Conservation (phyloP, 2,797 vertebrate species). For the Pangasius mekongensis region DNA sequence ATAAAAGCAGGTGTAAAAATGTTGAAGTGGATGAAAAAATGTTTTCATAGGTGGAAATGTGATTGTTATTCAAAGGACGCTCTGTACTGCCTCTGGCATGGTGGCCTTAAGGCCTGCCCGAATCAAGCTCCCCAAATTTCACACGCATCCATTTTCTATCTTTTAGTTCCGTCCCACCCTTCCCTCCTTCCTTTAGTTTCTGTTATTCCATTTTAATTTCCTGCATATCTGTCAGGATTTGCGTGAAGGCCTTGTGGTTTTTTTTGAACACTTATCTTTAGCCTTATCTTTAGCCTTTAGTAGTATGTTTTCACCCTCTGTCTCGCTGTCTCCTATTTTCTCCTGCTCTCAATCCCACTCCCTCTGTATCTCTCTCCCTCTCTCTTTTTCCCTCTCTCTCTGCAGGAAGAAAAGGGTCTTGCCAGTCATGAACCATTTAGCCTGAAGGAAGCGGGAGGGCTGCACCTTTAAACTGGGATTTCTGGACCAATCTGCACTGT, state of each 20-base stretch:
- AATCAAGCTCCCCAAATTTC: conserved; percentile 73
- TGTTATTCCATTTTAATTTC: conserved; percentile 76
- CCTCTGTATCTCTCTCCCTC: conserved; percentile 9
- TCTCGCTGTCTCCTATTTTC: conserved; percentile 11
- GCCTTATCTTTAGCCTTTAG: conserved; percentile 44
- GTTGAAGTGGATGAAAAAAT: conserved; percentile 81
- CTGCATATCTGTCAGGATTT: conserved; percentile 75
- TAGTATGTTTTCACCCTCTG: conserved; percentile 34
- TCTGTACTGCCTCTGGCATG: conserved; percentile 68
- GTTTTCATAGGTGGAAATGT: conserved; percentile 80
- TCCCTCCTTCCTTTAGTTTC: conserved; percentile 66
- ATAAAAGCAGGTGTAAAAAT: conserved; percentile 81
- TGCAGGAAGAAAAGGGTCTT: conserved; percentile 71
- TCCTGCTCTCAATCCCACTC: not conserved
- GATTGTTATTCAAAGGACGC: conserved; percentile 84
- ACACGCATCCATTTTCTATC: conserved; percentile 67
- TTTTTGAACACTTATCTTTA: conserved; percentile 51
- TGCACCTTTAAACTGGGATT: conserved; percentile 82
- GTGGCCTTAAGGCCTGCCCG: conserved; percentile 77
- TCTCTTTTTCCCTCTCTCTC: conserved; percentile 66
- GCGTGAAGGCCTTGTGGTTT: conserved; percentile 70
- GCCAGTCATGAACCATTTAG: conserved; percentile 86
- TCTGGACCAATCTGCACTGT: conserved; percentile 87
- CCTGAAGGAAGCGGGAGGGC: conserved; percentile 78
- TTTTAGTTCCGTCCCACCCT: conserved; percentile 38